Evolutionary conservation across 2,888 invertebrate species (phyloP).

Genomic region (Agonum fuliginosum): DNA sequence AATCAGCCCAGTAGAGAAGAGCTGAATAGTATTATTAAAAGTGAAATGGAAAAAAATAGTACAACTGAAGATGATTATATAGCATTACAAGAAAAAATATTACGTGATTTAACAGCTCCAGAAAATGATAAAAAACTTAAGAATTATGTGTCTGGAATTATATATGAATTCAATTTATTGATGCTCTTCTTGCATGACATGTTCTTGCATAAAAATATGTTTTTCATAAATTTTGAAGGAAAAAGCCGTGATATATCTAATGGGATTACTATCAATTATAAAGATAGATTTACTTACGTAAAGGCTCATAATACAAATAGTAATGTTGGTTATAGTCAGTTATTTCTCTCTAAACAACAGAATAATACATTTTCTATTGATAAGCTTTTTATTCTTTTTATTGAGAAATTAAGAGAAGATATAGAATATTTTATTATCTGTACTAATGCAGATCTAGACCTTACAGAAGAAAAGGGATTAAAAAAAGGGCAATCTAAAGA

Average conservation of each 20-base stretch:
- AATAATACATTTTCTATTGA: conserved; percentile 63
- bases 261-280: conserved; percentile 63
- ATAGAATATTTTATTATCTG: conserved; percentile 64
- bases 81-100: conserved; percentile 66
- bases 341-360: conserved; percentile 62
- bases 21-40: conserved; percentile 64
- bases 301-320: conserved; percentile 63
- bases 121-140: conserved; percentile 9
- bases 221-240: conserved; percentile 2
- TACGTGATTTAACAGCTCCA: conserved; percentile 65
- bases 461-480: conserved; percentile 63
- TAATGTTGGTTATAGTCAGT: conserved; percentile 63
- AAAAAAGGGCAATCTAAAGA: conserved; percentile 58
- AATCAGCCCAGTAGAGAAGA: conserved; percentile 63
- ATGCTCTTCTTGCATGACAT: background rate
- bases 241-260: conserved; percentile 60
- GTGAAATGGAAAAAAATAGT: conserved; percentile 63
- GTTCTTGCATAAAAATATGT: conserved; percentile 15
- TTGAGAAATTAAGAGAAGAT: conserved; percentile 63
- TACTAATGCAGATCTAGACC: conserved; percentile 64
- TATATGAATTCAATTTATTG: conserved; percentile 31
- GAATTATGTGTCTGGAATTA: conserved; percentile 22
- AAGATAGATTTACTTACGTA: conserved; percentile 63
- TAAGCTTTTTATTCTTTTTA: conserved; percentile 64
- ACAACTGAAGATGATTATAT: conserved; percentile 64